Evolutionary conservation across 1,140 invertebrate genomes (phyloP), one percentile per base, ranked within the genome.

Genomic region (Heliconius nattereri): DNA sequence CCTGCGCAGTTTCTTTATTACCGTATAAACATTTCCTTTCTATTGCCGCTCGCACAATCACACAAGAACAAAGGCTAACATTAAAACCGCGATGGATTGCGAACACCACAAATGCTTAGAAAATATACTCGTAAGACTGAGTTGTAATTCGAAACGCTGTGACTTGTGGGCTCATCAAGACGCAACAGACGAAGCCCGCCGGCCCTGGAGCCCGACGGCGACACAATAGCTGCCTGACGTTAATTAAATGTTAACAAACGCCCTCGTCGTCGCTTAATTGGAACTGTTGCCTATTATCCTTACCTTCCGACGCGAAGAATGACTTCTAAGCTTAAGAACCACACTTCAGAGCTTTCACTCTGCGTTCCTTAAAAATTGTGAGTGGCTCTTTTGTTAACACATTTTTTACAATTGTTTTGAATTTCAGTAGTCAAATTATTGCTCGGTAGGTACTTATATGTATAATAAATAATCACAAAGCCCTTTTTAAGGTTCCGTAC

Each of bases 171-270:
- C 86, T 91, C 90, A 91, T 91, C 89, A 91, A 91, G 90, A 87
- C 88, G 86, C 89, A 91, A 87, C 85, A 87, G 88, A 86, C 85
- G 82, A 88, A 86, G 83, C 86, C 85, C 81, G 83, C 85, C 85
- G 83, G 85, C 88, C 88, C 87, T 87, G 85, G 87, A 89, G 89
- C 85, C 86, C 87, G 86, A 85, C 89, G 85, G 85, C 88, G 86
- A 91, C 90, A 94, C 92, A 94, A 94, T 94, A 85, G 91, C 89
- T 90, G 84, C 87, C 87, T 90, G 91, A 92, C 90, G 91, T 93
- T 94, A 94, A 93, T 94, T 93, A 94, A 94, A 94, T 94, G 92
- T 94, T 94, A 94, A 94, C 92, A 94, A 94, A 94, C 92, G 91
- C 91, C 90, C 92, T 94, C 90, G 90, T 92, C 88, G 89, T 91